These are phyloP conservation scores for Parascotia fuliginaria DNA, from an alignment of 2,888 invertebrate species.

Conservation along the genomic window DNA sequence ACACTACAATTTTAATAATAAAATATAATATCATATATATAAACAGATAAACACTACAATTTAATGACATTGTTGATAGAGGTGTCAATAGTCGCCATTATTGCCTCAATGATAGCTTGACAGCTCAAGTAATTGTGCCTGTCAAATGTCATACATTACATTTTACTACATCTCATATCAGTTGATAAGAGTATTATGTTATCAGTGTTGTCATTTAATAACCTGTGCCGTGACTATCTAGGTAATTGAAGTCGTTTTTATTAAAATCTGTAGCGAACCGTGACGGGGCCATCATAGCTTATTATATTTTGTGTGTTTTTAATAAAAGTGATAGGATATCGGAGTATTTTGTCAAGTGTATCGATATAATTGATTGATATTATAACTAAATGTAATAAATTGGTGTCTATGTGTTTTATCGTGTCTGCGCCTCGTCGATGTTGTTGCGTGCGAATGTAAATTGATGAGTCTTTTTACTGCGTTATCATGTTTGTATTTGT, in stretches of 20 bases:
- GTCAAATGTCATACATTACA: conserved; percentile 45
- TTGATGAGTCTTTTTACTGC: too few species aligned
- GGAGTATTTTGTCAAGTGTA: conserved; percentile 30
- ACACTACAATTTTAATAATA: background rate
- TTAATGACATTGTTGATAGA: background rate
- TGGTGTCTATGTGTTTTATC: conserved; percentile 16
- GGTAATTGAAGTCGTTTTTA: conserved; percentile 40
- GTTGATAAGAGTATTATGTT: conserved; percentile 40
- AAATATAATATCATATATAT: background rate
- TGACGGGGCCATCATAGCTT: conserved; percentile 41
- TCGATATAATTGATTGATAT: conserved; percentile 39
- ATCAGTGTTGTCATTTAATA: conserved; percentile 50
- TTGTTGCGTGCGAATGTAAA: too few species aligned
- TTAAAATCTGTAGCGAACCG: conserved; percentile 53
- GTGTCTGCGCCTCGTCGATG: background rate
- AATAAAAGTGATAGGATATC: conserved; percentile 43
- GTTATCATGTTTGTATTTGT: too few species aligned
- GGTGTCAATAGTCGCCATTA: background rate
- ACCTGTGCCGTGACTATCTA: conserved; percentile 40
- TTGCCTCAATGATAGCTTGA: conserved; percentile 7
- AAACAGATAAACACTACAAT: background rate
- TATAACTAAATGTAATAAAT: conserved; percentile 23
- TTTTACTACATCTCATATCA: conserved; percentile 54
- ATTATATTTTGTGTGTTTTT: conserved; percentile 48
- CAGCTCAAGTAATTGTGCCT: conserved; percentile 33